Conservation (phyloP, 2,113 vertebrate species). For the Chitala chitala region DNA sequence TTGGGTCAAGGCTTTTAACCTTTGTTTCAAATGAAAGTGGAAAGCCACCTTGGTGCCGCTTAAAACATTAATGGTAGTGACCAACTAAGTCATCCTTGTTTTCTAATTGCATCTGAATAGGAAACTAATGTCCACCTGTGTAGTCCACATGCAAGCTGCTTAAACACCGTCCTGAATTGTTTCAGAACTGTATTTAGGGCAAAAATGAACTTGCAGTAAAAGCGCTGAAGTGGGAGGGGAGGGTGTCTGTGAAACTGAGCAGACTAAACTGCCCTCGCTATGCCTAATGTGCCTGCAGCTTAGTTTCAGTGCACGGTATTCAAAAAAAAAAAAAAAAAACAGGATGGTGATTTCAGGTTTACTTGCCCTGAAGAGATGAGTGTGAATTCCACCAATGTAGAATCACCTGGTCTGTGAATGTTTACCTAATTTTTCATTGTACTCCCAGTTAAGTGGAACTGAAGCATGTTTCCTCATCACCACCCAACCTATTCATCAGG, state of each 20-base stretch:
- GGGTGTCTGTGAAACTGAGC: too few relatives aligned
- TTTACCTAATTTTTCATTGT: slow-evolving; percentile 33
- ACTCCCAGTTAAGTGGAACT: slow-evolving; percentile 40
- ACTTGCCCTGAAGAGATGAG: slow-evolving; percentile 35
- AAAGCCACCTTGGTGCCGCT: too few relatives aligned
- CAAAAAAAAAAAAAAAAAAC: slow-evolving; percentile 57
- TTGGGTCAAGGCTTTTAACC: too few relatives aligned
- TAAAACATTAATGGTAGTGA: too few relatives aligned
- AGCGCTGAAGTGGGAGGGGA: too few relatives aligned
- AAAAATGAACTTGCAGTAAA: too few relatives aligned
- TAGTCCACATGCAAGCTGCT: not conserved
- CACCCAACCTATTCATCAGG: not conserved
- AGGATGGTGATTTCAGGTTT: slow-evolving; percentile 42
- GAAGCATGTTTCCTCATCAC: slow-evolving; percentile 19
- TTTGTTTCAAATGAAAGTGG: too few relatives aligned
- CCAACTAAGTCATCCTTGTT: not conserved
- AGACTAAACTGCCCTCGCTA: too few relatives aligned
- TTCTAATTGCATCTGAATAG: not conserved
- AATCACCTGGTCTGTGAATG: slow-evolving; percentile 43
- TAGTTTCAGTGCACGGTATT: slow-evolving; percentile 53
- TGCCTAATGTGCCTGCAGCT: too few relatives aligned
- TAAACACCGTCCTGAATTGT: too few relatives aligned
- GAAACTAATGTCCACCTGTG: not conserved
- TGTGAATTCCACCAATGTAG: slow-evolving; percentile 46
- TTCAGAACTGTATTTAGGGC: too few relatives aligned